Base-by-base conservation (phyloP, 1,140 invertebrate genomes). In the Drosophila navojoa region DNA sequence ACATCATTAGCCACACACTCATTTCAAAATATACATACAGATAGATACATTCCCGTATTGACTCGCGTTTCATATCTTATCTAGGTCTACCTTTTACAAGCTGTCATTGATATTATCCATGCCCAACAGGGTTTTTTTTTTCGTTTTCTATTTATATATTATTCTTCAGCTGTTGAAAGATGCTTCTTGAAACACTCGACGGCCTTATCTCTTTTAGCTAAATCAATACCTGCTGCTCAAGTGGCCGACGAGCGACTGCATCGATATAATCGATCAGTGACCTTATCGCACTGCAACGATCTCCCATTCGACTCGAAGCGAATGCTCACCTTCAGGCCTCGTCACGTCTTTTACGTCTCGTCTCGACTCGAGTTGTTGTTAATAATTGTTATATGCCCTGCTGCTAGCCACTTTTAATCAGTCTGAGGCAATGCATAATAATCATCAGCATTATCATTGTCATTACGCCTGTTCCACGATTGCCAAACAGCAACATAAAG, bases 381-480 rank as follows among this genome's bases (percentile, higher is more conserved):
- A 9, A 16, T 57, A 53, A 54, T 38, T 40, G 53, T 19, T 40
- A 13, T 55, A 38, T 57, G 54, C 67, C 40, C 58, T 60, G 45
- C 27, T 57, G 5, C 22, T 67, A n/a, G 38, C 15, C 49, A 70
- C 69, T 82, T 84, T 84, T 82, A 82, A 82, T 82, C 79, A 82
- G 80, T 68, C 76, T 79, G 76, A 76, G 76, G 79, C 79, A 52
- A 61, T 61, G 62, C 80, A 79, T 71, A 79, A 54, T 59, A 81
- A 71, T 81, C 71, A 87, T 81, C 68, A 13, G 35, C 35, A 52
- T 79, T 49, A 58, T 69, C 62, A 59, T 64, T 66, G 69, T 72
- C 53, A 47, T 57, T 59, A 44, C 62, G 25, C 27, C 38, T 7
- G 9, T 54, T 49, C 11, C 38, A 4, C 60, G 53, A 67, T 78